These are phyloP conservation scores for Budorcas taxicolor DNA, from an alignment of 2,113 vertebrate genomes.

Conservation along the genomic window DNA sequence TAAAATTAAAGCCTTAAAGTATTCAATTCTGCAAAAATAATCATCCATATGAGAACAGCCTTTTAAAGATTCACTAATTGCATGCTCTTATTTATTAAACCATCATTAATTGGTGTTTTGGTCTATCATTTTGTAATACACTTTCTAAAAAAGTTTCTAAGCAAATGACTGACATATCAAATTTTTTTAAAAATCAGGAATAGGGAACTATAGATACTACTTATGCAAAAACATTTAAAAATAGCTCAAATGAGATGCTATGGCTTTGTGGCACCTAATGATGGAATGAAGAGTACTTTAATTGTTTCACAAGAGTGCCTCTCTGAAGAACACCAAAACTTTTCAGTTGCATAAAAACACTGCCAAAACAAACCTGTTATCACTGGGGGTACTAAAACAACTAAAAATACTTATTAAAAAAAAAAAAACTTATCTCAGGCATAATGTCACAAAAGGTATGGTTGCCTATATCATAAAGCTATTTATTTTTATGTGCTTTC, in stretches of 20 bases:
- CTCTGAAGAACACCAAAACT: constrained; percentile 44
- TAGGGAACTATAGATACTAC: constrained; percentile 3
- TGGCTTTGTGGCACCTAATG: not conserved
- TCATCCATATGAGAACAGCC: constrained; percentile 57
- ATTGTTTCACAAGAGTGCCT: constrained; percentile 14
- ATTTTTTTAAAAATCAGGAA: constrained; percentile 54
- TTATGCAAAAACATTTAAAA: constrained; percentile 62
- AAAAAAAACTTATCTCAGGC: not conserved
- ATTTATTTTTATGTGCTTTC: not conserved
- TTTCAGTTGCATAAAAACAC: constrained; percentile 47
- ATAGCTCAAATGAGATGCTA: constrained; percentile 44
- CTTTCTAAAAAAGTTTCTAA: constrained; percentile 73
- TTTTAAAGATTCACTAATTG: constrained; percentile 71
- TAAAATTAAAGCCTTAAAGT: constrained; percentile 76
- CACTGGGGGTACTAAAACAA: not conserved
- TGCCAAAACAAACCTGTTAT: not conserved
- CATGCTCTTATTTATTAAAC: constrained; percentile 75
- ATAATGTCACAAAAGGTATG: not conserved
- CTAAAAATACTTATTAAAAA: not conserved
- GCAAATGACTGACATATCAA: constrained; percentile 50
- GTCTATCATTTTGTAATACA: constrained; percentile 67
- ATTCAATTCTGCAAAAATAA: constrained; percentile 76
- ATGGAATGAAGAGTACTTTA: constrained; percentile 24
- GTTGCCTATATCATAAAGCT: not conserved
- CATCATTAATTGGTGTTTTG: constrained; percentile 72